Base-by-base conservation (phyloP, 2,888 invertebrate genomes). In the Dynastes maya region DNA sequence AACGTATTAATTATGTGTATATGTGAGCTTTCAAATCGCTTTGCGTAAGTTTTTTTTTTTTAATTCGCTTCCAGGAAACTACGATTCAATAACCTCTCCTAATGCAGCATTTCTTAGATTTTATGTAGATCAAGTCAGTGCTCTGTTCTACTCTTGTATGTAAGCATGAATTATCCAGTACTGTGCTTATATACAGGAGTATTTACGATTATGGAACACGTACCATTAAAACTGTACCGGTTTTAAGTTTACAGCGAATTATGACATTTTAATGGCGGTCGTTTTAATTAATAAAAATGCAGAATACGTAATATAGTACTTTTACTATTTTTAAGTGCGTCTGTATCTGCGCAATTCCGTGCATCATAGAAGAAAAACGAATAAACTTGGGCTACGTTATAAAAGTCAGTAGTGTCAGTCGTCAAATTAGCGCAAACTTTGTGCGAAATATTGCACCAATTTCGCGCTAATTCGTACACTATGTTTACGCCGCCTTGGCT, bases 61-160 rank as follows among this genome's bases (percentile, higher is more conserved):
- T 72, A 22, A 22, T 58, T 72, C 32, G 11, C 58, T 72, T 72
- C 72, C 58, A 72, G 72, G 72, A 72, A 72, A 72, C 32, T 58
- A 58, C 55, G 5, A 72, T 45, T 58, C 58, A 58, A 72, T 58
- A 72, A 72, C 58, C 72, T 72, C 70, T 53, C 29, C 11, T 51
- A 63, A 63, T 67, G 67, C 67, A 49, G 64, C 53, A 40, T 37
- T 58, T 58, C 45, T 58, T 72, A 72, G 37, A 37, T 67, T 67
- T 32, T 58, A 72, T 72, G 40, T 58, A 72, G 58, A 72, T 72
- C 37, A 72, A 22, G 49, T 67, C 49, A 49, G 2, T 16, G 4
- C n/a, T 16, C 16, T 22, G 16, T 16, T 16, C n/a, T 55, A 1
- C 8, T n/a, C 55, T n/a, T 22, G 16, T 55, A 3, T 13, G 8